A percentile compares a stretch with the other conserved stretches of the same genome.
phyloP scores from a whole-genome alignment of 2,888 invertebrate species.

The Drosophila sordidula region DNA sequence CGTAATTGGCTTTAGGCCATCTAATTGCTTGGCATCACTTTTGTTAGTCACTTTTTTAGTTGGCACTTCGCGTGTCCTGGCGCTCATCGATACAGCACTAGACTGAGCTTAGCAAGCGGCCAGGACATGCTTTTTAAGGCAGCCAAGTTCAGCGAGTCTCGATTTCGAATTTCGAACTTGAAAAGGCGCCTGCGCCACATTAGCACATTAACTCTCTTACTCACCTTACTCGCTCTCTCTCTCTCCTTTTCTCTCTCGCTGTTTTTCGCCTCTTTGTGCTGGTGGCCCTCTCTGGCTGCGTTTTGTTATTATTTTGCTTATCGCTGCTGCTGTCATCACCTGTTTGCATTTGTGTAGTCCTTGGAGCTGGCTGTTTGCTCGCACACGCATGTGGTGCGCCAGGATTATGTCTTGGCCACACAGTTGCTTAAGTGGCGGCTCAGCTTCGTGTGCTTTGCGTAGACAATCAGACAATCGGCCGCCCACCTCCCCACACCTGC shows the following conservation, averaged over 20 bases:
- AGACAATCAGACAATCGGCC: slow-evolving; percentile 16
- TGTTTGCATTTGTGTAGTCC: slow-evolving; percentile 82
- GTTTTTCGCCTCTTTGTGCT: slow-evolving; percentile 1
- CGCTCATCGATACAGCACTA: slow-evolving; percentile 76
- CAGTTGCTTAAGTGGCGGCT: slow-evolving; percentile 53
- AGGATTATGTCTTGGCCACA: slow-evolving; percentile 52
- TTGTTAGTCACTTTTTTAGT: slow-evolving; percentile 22
- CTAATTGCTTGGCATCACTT: slow-evolving; percentile 54
- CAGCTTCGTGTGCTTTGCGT: slow-evolving; percentile 21
- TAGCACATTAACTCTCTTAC: neutral
- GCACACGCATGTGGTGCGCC: slow-evolving; percentile 47
- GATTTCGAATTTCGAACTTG: slow-evolving; percentile 63
- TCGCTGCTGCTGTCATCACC: slow-evolving; percentile 71
- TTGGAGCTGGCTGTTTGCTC: slow-evolving; percentile 75
- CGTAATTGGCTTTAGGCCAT: slow-evolving; percentile 37
- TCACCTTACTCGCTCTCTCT: slow-evolving; percentile 23
- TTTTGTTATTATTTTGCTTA: slow-evolving; percentile 80
- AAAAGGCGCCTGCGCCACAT: slow-evolving; percentile 50
- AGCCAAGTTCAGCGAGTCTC: slow-evolving; percentile 15
- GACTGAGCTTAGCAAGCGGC: slow-evolving; percentile 69
- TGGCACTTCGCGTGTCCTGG: slow-evolving; percentile 65
- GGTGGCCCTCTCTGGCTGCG: slow-evolving; percentile 31
- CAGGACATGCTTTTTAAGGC: slow-evolving; percentile 72
- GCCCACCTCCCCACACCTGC: neutral
- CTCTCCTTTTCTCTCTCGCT: neutral